Conservation (phyloP, 2,113 vertebrate genomes). For the Chroicocephalus ridibundus region DNA sequence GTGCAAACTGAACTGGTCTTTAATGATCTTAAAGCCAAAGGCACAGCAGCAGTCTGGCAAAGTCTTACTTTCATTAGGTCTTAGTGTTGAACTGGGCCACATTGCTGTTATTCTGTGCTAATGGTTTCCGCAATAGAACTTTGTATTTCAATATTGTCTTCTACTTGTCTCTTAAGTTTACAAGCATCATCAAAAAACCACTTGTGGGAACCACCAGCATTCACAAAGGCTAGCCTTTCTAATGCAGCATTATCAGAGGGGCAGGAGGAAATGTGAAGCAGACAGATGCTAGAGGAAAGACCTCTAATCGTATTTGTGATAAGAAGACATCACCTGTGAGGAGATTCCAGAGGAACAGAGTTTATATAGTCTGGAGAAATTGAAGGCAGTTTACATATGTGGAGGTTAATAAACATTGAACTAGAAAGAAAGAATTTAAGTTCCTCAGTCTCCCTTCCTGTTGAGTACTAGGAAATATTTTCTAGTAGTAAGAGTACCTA, state of each 20-base stretch:
- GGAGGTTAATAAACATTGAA: background rate
- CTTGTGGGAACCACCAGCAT: background rate
- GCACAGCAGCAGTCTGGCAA: background rate
- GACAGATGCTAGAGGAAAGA: background rate
- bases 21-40: background rate
- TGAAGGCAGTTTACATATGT: background rate
- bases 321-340: background rate
- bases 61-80: background rate
- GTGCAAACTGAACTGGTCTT: background rate
- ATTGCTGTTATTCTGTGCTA: background rate
- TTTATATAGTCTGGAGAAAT: background rate
- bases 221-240: background rate
- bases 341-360: background rate
- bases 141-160: background rate
- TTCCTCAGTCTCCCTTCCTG: background rate
- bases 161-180: background rate
- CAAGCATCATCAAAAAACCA: background rate
- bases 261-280: background rate
- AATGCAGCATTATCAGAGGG: background rate
- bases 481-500: background rate
- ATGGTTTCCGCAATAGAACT: background rate
- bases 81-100: fast-evolving
- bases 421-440: background rate
- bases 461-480: background rate
- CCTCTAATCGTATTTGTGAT: background rate